Evolutionary conservation across 2,888 invertebrate species (phyloP), one percentile per base, ranked within the genome.

Genomic region (Lacanobia wlatinum): DNA sequence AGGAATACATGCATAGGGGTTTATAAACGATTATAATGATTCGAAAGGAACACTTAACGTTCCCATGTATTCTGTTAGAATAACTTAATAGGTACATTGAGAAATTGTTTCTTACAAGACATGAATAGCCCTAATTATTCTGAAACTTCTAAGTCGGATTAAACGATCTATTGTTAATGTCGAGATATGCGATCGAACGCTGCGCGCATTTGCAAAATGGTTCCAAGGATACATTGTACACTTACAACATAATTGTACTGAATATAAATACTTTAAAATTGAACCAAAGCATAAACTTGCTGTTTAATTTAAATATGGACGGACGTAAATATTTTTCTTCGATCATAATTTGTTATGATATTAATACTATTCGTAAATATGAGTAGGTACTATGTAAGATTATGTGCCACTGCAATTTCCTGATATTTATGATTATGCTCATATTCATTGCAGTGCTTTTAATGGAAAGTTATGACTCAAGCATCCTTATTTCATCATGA

Each of bases 211-310:
- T 84, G 65, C 84, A 82, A 81, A 81, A 81, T 34, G 60, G 50
- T 72, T 81, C 76, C 84, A 84, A 81, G 77, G 82, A 84, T 71
- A 81, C 40, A 21, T 62, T 67, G 64, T 71, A 40, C 43, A 59
- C 61, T 74, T 61, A 56, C 74, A 60, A 79, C 79, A 66, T 63
- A 66, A 55, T 72, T 56, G 34, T 64, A 53, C 23, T 48, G 48
- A 60, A 64, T 65, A 60, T 73, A 68, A 34, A 66, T 40, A 59
- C 59, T 40, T 50, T 62, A 78, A 23, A 60, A 78, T 67, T 64
- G 23, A 59, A 72, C 23, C 23, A 52, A 61, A 28, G 23, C 21
- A 40, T 55, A 40, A 53, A 58, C 10, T n/a, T 34, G 18, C 59
- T 62, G 43, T 38, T 53, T 18, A 8, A 40, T 55, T 43, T 34